Conservation (phyloP, 2,113 vertebrate species). For the Myiozetetes cayanensis region DNA sequence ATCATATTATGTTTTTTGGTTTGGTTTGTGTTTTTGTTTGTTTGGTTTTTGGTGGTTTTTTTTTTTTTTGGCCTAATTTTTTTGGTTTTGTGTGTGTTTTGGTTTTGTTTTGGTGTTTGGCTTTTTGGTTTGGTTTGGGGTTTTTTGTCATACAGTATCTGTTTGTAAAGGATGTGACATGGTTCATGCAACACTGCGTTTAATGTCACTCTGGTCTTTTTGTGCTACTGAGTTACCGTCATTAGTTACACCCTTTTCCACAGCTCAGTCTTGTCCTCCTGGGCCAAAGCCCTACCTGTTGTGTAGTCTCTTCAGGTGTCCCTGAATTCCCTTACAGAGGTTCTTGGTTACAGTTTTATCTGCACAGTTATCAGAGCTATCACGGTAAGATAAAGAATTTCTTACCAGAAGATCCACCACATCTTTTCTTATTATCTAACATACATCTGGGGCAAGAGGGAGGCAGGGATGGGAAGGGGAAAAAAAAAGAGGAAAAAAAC, state of each 20-base stretch:
- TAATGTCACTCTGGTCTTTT: background rate
- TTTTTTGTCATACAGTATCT: background rate
- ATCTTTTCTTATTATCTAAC: background rate
- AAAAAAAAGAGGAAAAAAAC: background rate
- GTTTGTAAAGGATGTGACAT: background rate
- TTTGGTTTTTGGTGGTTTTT: background rate
- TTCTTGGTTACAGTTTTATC: background rate
- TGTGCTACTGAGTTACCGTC: background rate
- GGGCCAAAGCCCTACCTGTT: background rate
- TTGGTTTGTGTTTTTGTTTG: too few relatives aligned
- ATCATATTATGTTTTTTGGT: background rate
- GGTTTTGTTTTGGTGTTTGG: too few relatives aligned
- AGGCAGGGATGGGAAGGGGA: rapidly evolving
- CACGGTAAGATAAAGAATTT: background rate
- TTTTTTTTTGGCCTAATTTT: background rate
- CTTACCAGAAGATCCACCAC: background rate
- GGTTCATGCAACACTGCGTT: background rate
- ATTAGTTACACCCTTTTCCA: background rate
- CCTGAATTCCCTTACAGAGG: background rate
- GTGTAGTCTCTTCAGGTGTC: background rate
- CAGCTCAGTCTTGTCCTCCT: background rate
- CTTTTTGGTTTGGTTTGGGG: too few relatives aligned
- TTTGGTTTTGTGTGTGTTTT: background rate
- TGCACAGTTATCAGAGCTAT: background rate
- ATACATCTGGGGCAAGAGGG: too few relatives aligned